Evolutionary conservation across 2,888 invertebrate species (phyloP).

Genomic region (Cheilosia scutellata): DNA sequence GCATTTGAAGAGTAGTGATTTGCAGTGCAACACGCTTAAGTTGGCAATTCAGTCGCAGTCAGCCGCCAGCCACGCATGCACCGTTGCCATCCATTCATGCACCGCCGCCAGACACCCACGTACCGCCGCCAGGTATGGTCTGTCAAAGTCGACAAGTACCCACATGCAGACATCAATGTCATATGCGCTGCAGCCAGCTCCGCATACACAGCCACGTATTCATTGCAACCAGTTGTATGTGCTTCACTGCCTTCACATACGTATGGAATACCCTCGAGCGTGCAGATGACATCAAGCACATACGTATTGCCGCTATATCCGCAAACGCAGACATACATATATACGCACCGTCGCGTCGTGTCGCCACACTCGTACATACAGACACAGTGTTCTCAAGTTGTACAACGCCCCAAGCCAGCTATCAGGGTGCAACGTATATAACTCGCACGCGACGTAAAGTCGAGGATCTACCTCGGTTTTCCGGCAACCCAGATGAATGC

Average conservation of each 20-base stretch:
- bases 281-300: slow-evolving; percentile 14
- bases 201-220: not conserved
- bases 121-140: not conserved
- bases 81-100: too few species aligned
- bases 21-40: slow-evolving; percentile 21
- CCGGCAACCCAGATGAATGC: slow-evolving; percentile 52
- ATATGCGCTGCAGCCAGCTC: not conserved
- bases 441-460: slow-evolving; percentile 33
- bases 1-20: not conserved
- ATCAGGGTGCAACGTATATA: not conserved
- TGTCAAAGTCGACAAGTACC: not conserved
- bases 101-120: not conserved
- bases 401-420: slow-evolving; percentile 9
- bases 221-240: slow-evolving; percentile 1
- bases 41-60: slow-evolving; percentile 18
- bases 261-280: slow-evolving; percentile 4
- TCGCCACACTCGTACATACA: slow-evolving; percentile 27
- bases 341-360: slow-evolving; percentile 10
- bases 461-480: slow-evolving; percentile 63
- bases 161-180: not conserved
- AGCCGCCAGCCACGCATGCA: not conserved
- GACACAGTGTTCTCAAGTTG: slow-evolving; percentile 4
- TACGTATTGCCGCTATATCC: slow-evolving; percentile 9
- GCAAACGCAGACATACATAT: slow-evolving; percentile 2
- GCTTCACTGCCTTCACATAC: not conserved